Base-by-base conservation (phyloP, 2,888 invertebrate genomes). In the Leptinotarsa tumamoca region DNA sequence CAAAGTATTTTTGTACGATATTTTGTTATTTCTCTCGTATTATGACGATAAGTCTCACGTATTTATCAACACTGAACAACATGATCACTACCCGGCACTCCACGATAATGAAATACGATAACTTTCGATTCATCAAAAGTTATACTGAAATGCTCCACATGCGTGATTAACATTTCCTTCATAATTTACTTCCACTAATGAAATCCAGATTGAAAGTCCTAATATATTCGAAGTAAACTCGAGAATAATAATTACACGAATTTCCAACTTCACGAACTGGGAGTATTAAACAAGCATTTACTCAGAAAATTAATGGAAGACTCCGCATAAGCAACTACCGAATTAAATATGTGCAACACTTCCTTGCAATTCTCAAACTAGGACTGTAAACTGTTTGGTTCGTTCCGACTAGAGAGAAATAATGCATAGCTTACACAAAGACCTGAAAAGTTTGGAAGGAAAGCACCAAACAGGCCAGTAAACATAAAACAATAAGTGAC, bases 251-350 rank as follows among this genome's bases (percentile, higher is more conserved):
- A 70, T 61, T 70, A 58, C 58, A n/a, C 50, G 58, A 70, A 70
- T 70, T 70, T n/a, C 70, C 70, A 70, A 70, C 58, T 70, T 58
- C 23, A 49, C 5, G 33, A 58, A 70, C 70, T 49, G 21, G 58
- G n/a, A 58, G 54, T 70, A 70, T 70, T 70, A 70, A 70, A 70
- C 70, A 70, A 70, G 70, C 70, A 61, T 70, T 70, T 70, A 49
- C 58, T 33, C 49, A 50, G 58, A 58, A 58, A 70, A 70, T 70
- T 70, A 70, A 70, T 70, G 70, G 70, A 61, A 70, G 70, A 70
- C 56, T 70, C 23, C 50, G 70, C 70, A 61, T 58, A 58, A 70
- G 70, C 58, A 70, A 58, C 70, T 70, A 23, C 56, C 1, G 50
- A 58, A 70, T 50, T 70, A 70, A 70, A 70, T 70, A 70, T 58